phyloP scores from a whole-genome alignment of 2,888 invertebrate genomes.

The Germaria angustata region DNA sequence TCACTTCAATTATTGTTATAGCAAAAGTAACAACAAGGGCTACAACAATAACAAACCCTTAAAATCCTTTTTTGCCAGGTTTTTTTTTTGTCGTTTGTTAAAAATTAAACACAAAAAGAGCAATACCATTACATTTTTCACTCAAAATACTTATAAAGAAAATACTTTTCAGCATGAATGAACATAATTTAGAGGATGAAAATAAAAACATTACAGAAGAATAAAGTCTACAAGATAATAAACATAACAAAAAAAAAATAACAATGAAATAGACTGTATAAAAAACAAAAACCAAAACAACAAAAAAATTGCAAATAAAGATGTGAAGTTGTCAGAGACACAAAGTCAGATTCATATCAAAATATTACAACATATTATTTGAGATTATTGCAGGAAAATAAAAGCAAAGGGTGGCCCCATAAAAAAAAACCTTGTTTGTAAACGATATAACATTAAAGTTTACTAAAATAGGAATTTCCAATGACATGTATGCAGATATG shows the following conservation, averaged over 20 bases:
- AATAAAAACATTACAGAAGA: conserved; percentile 33
- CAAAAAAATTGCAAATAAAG: conserved; percentile 31
- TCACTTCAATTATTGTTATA: conserved; percentile 33
- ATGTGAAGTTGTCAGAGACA: conserved; percentile 53
- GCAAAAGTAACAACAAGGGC: conserved; percentile 3
- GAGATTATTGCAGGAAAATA: neutral
- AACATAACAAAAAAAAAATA: conserved; percentile 11
- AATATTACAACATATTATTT: neutral
- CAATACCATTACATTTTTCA: conserved; percentile 26
- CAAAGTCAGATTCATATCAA: conserved; percentile 55
- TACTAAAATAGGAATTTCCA: no score
- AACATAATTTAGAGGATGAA: conserved; percentile 48
- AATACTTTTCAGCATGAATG: conserved; percentile 62
- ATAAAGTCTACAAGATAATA: conserved; percentile 31
- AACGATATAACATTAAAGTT: no score
- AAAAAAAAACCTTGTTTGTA: no score
- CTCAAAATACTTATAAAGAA: conserved; percentile 48
- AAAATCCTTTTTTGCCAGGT: conserved; percentile 1
- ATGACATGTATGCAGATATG: no score
- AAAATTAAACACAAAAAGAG: conserved; percentile 8
- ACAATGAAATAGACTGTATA: neutral
- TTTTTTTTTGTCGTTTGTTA: neutral
- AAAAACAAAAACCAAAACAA: neutral
- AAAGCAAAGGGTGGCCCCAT: neutral
- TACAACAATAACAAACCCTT: conserved; percentile 8